Base-by-base conservation (phyloP, 2,888 invertebrate genomes). In the Ferdinandea cuprea region DNA sequence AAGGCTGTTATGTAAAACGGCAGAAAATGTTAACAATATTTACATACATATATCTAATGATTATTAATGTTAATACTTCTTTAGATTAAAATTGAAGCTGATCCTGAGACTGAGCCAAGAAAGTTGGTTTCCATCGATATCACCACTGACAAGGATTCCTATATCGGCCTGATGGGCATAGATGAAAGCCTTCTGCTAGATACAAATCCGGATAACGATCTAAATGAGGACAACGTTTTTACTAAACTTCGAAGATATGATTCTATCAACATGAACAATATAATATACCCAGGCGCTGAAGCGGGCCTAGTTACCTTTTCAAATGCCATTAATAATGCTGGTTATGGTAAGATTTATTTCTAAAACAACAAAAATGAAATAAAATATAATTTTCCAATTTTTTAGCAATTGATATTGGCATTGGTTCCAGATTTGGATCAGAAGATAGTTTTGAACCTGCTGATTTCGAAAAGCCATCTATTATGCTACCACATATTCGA, bases 161-260 rank as follows among this genome's bases (percentile, higher is more conserved):
- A 94, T 85, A 94, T 97, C 8, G 97, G 96, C 1, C 90, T 98
- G 19, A 91, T 97, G 84, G 98, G 96, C 0, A 94, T 96, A 3
- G 97, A 98, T 90, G 94, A 96, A 88, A 94, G 94, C 87, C 94
- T 95, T 3, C 89, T 94, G 3, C 88, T 94, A 7, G 90, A 96
- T 37, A 94, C 93, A 87, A 91, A 92, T n/a, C 95, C 95, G 80
- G 95, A 95, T 2, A 15, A 63, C 19, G 50, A 63, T 9, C 58
- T 68, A 3, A 69, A 32, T 0, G 50, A 73, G 5, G 35, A 63
- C 8, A 35, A 69, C 15, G 28, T 73, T 2, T 65, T 37, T 9
- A 37, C 46, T 3, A 40, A 59, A n/a, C 50, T 74, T 3, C 52
- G 13, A 5, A 66, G 28, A 11, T 63, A 37, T 11, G 71, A 85